phyloP scores from a whole-genome alignment of 2,888 invertebrate species.

The Drosophila ustulata region DNA sequence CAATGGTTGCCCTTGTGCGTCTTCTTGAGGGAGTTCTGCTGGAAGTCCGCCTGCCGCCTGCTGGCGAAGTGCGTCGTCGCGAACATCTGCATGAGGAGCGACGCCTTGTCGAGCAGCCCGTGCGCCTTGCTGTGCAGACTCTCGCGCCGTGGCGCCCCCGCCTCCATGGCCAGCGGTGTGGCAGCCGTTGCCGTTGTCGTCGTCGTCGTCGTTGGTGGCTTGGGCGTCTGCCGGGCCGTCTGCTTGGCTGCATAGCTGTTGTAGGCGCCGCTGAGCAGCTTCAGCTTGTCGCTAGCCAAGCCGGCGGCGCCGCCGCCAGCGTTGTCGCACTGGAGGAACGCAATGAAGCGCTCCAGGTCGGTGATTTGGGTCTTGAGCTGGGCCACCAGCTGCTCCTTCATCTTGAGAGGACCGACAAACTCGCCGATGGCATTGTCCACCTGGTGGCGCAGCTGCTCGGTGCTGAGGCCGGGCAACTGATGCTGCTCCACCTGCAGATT shows the following conservation, averaged over 20 bases:
- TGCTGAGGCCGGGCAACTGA: conserved; percentile 89
- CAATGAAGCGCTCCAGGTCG: conserved; percentile 98
- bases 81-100: conserved; percentile 96
- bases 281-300: conserved; percentile 55
- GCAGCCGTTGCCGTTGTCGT: conserved; percentile 8
- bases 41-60: conserved; percentile 88
- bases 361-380: conserved; percentile 98
- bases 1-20: conserved; percentile 95
- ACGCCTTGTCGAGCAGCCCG: conserved; percentile 92
- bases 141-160: conserved; percentile 54
- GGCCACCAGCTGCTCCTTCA: conserved; percentile 97
- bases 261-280: conserved; percentile 78
- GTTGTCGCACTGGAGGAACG: conserved; percentile 94
- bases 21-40: conserved; percentile 93
- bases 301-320: conserved; percentile 79
- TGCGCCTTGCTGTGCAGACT: conserved; percentile 84
- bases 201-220: not conserved
- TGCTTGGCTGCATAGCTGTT: conserved; percentile 84
- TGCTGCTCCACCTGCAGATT: conserved; percentile 94
- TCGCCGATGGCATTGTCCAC: conserved; percentile 96
- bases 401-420: conserved; percentile 96
- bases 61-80: conserved; percentile 97
- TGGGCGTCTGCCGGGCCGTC: conserved; percentile 58
- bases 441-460: conserved; percentile 94
- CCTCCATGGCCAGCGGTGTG: not conserved